phyloP scores from a whole-genome alignment of 2,888 invertebrate species.

The Drosophila anceps region DNA sequence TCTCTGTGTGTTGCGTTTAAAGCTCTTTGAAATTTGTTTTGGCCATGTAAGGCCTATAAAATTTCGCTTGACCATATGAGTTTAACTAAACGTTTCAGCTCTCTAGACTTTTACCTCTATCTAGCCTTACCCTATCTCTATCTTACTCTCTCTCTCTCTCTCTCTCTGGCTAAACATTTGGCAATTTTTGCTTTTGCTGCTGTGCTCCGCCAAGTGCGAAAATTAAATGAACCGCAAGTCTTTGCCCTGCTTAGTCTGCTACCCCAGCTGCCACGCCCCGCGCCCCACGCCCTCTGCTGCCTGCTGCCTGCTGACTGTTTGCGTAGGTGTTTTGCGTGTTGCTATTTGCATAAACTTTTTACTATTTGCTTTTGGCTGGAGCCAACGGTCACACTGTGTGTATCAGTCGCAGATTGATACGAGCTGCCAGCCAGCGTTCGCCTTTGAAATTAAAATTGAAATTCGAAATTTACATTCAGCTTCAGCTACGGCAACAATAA shows the following conservation, averaged over 20 bases:
- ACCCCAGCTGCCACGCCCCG: constrained; percentile 12
- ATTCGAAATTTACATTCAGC: constrained; percentile 49
- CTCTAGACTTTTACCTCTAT: constrained; percentile 8
- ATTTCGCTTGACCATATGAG: constrained; percentile 6
- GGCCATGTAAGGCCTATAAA: constrained; percentile 2
- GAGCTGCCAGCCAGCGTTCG: constrained; percentile 4
- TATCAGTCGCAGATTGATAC: constrained; percentile 29
- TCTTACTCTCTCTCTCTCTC: background rate
- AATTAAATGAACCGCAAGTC: constrained; percentile 78
- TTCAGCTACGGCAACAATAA: constrained; percentile 29
- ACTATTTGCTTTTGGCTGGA: constrained; percentile 42
- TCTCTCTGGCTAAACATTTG: background rate
- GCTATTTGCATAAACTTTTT: constrained; percentile 72
- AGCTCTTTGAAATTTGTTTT: constrained; percentile 1
- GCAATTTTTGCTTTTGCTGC: constrained; percentile 19
- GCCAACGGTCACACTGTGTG: constrained; percentile 33
- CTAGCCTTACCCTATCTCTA: background rate
- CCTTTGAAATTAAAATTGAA: constrained; percentile 50
- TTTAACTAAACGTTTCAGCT: background rate
- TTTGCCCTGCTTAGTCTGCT: constrained; percentile 7
- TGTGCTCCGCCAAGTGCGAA: constrained; percentile 64
- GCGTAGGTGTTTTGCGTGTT: constrained; percentile 69
- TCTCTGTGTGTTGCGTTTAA: background rate
- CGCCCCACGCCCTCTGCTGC: background rate
- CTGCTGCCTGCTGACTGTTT: constrained; percentile 47